Evolutionary conservation across 2,888 invertebrate genomes (phyloP).

Genomic region (Oscheius myriophilus): DNA sequence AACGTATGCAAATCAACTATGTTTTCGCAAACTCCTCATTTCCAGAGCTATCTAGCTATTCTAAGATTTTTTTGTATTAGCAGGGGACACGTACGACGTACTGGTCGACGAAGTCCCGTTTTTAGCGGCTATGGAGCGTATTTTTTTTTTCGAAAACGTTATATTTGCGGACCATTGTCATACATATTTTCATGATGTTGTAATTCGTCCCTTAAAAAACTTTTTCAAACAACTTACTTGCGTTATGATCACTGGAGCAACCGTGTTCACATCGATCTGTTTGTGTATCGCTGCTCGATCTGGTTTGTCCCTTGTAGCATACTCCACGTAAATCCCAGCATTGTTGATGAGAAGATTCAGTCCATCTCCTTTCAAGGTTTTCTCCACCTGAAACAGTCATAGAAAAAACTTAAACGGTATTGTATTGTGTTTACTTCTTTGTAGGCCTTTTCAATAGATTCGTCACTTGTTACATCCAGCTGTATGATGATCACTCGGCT

Average conservation of each 20-base stretch:
- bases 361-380: background rate
- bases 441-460: slow-evolving; percentile 12
- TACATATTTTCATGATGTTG: too few species aligned
- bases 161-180: too few species aligned
- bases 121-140: too few species aligned
- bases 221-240: slow-evolving; percentile 1
- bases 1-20: too few species aligned
- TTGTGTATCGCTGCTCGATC: slow-evolving; percentile 2
- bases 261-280: slow-evolving; percentile 12
- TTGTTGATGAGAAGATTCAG: slow-evolving; percentile 20
- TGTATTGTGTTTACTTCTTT: slow-evolving; percentile 20
- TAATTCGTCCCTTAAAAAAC: too few species aligned
- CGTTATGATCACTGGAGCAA: slow-evolving; percentile 1
- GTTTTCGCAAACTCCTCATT: too few species aligned
- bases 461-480: slow-evolving; percentile 22
- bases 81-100: too few species aligned
- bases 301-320: background rate
- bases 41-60: too few species aligned
- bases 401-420: too few species aligned
- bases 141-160: too few species aligned
- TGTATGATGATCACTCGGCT: slow-evolving; percentile 9
- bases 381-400: background rate
- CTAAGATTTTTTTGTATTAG: too few species aligned
- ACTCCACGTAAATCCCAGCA: slow-evolving; percentile 6
- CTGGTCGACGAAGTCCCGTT: too few species aligned